Evolutionary conservation across 2,113 vertebrate genomes (phyloP).

Genomic region (Ailurus styani): DNA sequence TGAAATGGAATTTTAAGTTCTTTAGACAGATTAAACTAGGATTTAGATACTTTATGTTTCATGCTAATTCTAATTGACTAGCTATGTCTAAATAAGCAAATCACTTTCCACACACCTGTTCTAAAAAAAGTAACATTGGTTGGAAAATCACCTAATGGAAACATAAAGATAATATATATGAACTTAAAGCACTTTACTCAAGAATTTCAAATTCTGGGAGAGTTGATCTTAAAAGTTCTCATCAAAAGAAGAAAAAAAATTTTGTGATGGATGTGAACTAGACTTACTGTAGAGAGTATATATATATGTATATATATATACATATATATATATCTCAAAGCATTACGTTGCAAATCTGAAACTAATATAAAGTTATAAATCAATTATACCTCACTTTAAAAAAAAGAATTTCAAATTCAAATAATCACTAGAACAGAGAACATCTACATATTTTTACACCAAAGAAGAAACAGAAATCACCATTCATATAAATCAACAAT

Average conservation of each 20-base stretch:
- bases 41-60: not conserved
- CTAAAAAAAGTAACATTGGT: constrained; percentile 35
- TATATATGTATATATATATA: not conserved
- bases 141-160: constrained; percentile 1
- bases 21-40: not conserved
- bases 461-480: not conserved
- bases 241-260: not conserved
- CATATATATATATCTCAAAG: not conserved
- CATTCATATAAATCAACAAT: not conserved
- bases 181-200: not conserved
- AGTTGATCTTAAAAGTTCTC: not conserved
- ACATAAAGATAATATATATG: not conserved
- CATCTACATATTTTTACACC: not conserved
- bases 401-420: constrained; percentile 36
- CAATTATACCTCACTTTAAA: not conserved
- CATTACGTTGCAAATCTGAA: not conserved
- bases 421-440: not conserved
- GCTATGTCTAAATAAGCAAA: not conserved
- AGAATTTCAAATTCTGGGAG: constrained; percentile 14
- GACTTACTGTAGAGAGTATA: not conserved
- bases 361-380: not conserved
- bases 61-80: constrained; percentile 13
- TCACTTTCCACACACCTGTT: not conserved
- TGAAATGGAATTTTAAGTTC: constrained; percentile 34
- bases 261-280: not conserved